Conservation (phyloP, 2,888 invertebrate genomes). For the Noctuana brunneofusca region DNA sequence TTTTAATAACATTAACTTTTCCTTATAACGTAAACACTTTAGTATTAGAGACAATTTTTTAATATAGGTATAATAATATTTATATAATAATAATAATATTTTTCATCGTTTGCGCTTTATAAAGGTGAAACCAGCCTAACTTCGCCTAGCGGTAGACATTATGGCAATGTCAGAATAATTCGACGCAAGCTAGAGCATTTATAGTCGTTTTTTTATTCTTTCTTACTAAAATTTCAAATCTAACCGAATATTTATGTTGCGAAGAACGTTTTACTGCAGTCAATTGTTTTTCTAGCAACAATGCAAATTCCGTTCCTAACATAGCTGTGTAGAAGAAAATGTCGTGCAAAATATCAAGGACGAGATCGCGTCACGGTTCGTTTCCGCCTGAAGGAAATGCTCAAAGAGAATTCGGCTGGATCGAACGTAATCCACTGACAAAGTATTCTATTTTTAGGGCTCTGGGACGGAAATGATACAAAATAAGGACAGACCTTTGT, state of each 20-base stretch:
- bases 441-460: slow-evolving; percentile 6
- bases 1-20: slow-evolving; percentile 2
- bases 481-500: neutral
- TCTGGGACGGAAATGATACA: neutral
- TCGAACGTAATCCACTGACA: slow-evolving; percentile 5
- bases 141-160: too few species aligned
- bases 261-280: too few species aligned
- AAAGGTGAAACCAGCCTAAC: too few species aligned
- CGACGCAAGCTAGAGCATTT: too few species aligned
- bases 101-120: too few species aligned
- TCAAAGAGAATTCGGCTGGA: slow-evolving; percentile 5
- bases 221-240: too few species aligned
- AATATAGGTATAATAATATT: too few species aligned
- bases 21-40: slow-evolving; percentile 9
- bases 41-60: neutral
- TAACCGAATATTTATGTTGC: too few species aligned
- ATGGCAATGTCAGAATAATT: too few species aligned
- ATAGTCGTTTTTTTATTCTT: too few species aligned
- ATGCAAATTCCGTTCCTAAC: neutral
- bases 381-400: slow-evolving; percentile 7
- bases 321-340: neutral
- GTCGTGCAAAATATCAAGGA: slow-evolving; percentile 6
- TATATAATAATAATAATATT: too few species aligned
- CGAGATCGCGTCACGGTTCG: slow-evolving; percentile 3
- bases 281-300: neutral